Base-by-base conservation (phyloP, 2,113 vertebrate species). In the Mustela lutreola region DNA sequence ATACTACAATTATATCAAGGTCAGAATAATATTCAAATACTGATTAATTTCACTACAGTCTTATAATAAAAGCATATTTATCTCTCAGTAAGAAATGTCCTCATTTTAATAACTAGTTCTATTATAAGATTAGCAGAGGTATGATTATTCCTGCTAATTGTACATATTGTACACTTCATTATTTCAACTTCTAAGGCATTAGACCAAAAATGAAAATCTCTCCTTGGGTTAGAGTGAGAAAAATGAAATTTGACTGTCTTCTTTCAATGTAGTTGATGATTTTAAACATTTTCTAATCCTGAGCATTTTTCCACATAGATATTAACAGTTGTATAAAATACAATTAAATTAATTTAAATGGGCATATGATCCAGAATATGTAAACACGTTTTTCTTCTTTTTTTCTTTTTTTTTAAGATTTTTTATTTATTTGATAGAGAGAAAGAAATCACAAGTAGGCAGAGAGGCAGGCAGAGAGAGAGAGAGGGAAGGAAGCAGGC, bases 71-170 rank as follows among this genome's bases (percentile, higher is more conserved):
- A 89, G 28, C 65, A 60, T 60, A 62, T 76, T 63, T 94, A 65
- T 97, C 82, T 85, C 11, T 94, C n/a, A 79, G 42, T 71, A 33
- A 75, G 33, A 92, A 56, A 56, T 48, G 1, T 81, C 16, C 4
- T 11, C 65, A 83, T 95, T 95, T 58, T 71, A 93, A 96, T 90
- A 98, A 96, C 62, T 97, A 94, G 58, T 80, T 89, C n/a, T 67
- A 36, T 63, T 93, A 65, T 48, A 95, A 89, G 73, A 45, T 91
- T 56, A 7, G 89, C 36, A 94, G 73, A 94, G 21, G 26, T 18
- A 81, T 56, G 79, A 89, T 96, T 80, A 94, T 12, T 94, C 58
- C 95, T 21, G 24, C 58, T 95, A 97, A 95, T 16, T 70, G 53
- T 93, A 75, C 26, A 95, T 75, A 88, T 71, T 80, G 75, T 70